Percentiles rank a stretch among this genome's conserved stretches.
These are phyloP conservation scores for Pipistrellus pygmaeus DNA, from an alignment of 2,797 vertebrate genomes.

Conservation along the genomic window DNA sequence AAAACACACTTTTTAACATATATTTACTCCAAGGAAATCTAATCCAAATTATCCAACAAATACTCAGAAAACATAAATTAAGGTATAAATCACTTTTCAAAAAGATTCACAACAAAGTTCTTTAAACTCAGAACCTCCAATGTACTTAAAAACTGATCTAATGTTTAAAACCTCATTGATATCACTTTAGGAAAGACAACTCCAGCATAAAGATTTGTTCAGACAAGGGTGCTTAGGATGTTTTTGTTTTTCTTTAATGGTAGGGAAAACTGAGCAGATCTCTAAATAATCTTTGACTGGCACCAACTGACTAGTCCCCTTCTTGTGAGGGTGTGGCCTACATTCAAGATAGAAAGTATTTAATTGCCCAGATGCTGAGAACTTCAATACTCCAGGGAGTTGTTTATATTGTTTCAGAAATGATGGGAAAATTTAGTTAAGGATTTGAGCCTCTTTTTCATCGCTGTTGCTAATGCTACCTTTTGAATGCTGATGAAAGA, in stretches of 20 bases:
- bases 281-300: slow-evolving; percentile 57
- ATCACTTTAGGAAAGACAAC: not conserved
- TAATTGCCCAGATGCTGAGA: slow-evolving; percentile 61
- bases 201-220: not conserved
- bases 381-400: slow-evolving; percentile 27
- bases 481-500: slow-evolving; percentile 78
- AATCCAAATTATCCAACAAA: slow-evolving; percentile 28
- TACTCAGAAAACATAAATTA: slow-evolving; percentile 8
- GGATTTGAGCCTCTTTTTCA: slow-evolving; percentile 67
- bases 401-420: slow-evolving; percentile 69
- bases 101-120: slow-evolving; percentile 38
- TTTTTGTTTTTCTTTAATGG: slow-evolving; percentile 26
- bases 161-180: not conserved
- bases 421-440: slow-evolving; percentile 65
- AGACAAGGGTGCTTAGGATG: not conserved
- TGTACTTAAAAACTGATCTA: slow-evolving; percentile 30
- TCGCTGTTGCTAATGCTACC: slow-evolving; percentile 62
- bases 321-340: slow-evolving; percentile 7
- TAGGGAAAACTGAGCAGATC: not conserved
- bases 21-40: not conserved
- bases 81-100: not conserved
- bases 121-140: not conserved
- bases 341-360: slow-evolving; percentile 42
- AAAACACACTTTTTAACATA: not conserved
- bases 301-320: slow-evolving; percentile 23